These are phyloP conservation scores for Cairina moschata DNA, from an alignment of 2,113 vertebrate genomes.

Conservation along the genomic window DNA sequence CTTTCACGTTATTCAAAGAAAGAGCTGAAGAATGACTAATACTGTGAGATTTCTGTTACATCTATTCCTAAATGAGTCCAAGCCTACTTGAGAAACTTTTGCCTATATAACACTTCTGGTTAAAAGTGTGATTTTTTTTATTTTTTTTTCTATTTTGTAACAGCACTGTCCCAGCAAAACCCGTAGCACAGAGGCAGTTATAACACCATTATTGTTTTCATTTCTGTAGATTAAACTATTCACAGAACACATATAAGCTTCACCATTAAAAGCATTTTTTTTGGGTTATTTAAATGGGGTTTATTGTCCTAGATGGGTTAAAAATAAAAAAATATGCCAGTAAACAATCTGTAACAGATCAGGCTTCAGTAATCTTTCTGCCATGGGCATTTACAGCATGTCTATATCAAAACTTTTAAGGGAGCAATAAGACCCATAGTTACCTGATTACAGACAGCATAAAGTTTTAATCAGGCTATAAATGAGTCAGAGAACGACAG, in stretches of 20 bases:
- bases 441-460: background rate
- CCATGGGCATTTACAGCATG: background rate
- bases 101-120: background rate
- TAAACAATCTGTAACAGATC: background rate
- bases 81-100: background rate
- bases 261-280: background rate
- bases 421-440: background rate
- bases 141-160: background rate
- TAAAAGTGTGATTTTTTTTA: background rate
- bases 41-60: slow-evolving; percentile 34
- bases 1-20: slow-evolving; percentile 14
- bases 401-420: background rate
- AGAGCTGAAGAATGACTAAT: slow-evolving; percentile 42
- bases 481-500: background rate
- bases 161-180: background rate
- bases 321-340: background rate
- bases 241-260: background rate
- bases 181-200: background rate
- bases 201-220: background rate
- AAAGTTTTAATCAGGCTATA: background rate
- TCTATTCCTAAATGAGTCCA: slow-evolving; percentile 32
- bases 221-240: background rate
- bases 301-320: background rate
- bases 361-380: background rate
- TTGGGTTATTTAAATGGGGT: background rate